A percentile compares a stretch with the other conserved stretches of the same genome.
phyloP scores from a whole-genome alignment of 2,888 invertebrate species.

The Mythimna loreyi region DNA sequence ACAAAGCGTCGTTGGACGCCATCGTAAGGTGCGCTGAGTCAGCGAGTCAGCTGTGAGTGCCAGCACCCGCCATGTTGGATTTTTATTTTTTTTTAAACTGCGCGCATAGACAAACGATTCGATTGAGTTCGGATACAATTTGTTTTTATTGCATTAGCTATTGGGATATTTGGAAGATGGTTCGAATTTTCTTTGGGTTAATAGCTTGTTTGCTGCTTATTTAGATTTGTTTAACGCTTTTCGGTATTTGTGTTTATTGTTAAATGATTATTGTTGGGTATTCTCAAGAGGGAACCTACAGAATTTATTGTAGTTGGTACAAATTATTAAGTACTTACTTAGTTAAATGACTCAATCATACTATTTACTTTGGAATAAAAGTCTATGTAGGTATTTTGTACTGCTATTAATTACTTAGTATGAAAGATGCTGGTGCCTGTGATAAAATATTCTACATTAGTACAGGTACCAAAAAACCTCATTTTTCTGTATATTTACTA shows the following conservation, averaged over 20 bases:
- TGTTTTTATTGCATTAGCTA: slow-evolving; percentile 69
- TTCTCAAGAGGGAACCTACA: neutral
- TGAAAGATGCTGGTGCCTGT: no score
- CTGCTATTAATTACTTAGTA: no score
- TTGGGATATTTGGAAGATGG: slow-evolving; percentile 58
- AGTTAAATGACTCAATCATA: neutral
- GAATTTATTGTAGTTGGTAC: no score
- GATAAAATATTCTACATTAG: no score
- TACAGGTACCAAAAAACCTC: no score
- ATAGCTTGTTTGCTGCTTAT: slow-evolving; percentile 47
- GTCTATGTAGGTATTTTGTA: no score
- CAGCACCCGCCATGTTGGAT: slow-evolving; percentile 79
- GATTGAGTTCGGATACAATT: slow-evolving; percentile 72
- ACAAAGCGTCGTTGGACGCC: slow-evolving; percentile 71
- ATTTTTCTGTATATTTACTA: no score
- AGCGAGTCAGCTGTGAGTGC: slow-evolving; percentile 87
- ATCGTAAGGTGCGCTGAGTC: slow-evolving; percentile 85
- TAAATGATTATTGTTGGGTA: slow-evolving; percentile 2
- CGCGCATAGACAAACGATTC: slow-evolving; percentile 75
- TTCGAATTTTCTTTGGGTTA: slow-evolving; percentile 50
- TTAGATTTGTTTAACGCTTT: slow-evolving; percentile 34
- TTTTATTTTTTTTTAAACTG: slow-evolving; percentile 82
- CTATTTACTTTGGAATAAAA: neutral
- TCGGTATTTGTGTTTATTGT: slow-evolving; percentile 11
- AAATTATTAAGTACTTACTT: neutral